Percentiles rank a stretch among this genome's conserved stretches.
Evolutionary conservation across 2,888 invertebrate genomes (phyloP).

Genomic region (Vandiemenella viatica): DNA sequence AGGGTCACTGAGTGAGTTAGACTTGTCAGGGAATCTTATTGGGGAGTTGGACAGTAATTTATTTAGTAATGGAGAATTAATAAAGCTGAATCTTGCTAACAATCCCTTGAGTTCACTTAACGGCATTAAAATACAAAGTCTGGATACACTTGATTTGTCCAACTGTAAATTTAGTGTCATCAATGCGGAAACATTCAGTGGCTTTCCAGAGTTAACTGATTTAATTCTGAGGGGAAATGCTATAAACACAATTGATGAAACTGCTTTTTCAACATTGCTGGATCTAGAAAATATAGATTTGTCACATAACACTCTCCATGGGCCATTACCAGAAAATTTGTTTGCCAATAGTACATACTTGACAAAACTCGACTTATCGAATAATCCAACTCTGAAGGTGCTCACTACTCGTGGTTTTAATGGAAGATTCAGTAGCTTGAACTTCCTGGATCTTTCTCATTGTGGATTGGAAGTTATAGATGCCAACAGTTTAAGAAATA

Average conservation of each 20-base stretch:
- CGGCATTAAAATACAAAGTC: not conserved
- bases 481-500: slow-evolving; percentile 49
- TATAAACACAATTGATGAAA: slow-evolving; percentile 49
- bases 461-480: slow-evolving; percentile 50
- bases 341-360: slow-evolving; percentile 54
- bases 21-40: slow-evolving; percentile 23
- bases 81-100: not conserved
- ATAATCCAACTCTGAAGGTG: slow-evolving; percentile 49
- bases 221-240: slow-evolving; percentile 54
- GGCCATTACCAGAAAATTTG: slow-evolving; percentile 47
- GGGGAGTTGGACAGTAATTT: too few species aligned
- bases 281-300: slow-evolving; percentile 56
- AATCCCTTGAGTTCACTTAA: slow-evolving; percentile 1
- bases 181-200: slow-evolving; percentile 20
- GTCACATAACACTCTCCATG: slow-evolving; percentile 51
- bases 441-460: slow-evolving; percentile 55
- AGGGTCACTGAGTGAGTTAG: slow-evolving; percentile 42
- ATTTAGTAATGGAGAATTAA: not conserved
- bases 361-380: slow-evolving; percentile 52
- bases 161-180: not conserved
- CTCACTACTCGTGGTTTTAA: slow-evolving; percentile 34
- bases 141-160: slow-evolving; percentile 3
- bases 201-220: slow-evolving; percentile 44
- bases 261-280: slow-evolving; percentile 49
- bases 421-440: slow-evolving; percentile 39